A percentile compares a stretch with the other conserved stretches of the same genome.
Conservation (phyloP, 1,140 invertebrate genomes). For the Neelides sp. region DNA sequence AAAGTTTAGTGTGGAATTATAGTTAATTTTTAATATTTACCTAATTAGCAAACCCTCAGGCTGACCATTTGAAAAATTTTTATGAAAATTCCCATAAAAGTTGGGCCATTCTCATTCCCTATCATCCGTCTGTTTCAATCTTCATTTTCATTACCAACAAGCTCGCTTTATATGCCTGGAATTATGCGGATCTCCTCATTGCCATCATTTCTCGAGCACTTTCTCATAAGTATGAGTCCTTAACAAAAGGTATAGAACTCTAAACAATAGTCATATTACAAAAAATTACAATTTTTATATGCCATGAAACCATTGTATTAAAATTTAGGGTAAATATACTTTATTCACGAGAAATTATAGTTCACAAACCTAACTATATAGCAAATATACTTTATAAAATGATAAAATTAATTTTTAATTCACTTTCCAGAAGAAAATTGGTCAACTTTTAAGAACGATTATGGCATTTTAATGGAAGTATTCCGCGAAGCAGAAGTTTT, state of each 20-base stretch:
- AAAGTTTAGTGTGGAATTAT: too few species aligned
- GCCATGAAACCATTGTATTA: not conserved
- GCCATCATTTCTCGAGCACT: slow-evolving; percentile 6
- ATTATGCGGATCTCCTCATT: slow-evolving; percentile 19
- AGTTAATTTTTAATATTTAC: too few species aligned
- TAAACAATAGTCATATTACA: too few species aligned
- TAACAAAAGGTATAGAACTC: not conserved
- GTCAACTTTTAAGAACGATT: not conserved
- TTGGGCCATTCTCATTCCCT: slow-evolving; percentile 8
- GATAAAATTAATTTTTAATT: not conserved
- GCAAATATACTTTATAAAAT: slow-evolving; percentile 1
- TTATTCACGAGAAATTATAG: not conserved
- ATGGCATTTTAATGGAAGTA: not conserved
- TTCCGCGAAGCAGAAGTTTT: not conserved
- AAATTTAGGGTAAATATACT: not conserved
- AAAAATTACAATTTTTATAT: not conserved
- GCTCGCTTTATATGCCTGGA: slow-evolving; percentile 19
- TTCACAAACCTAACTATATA: slow-evolving; percentile 8
- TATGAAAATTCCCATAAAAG: not conserved
- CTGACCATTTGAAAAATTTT: slow-evolving; percentile 15
- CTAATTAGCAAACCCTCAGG: too few species aligned
- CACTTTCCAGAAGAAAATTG: not conserved
- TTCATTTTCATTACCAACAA: slow-evolving; percentile 16
- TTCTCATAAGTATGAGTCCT: slow-evolving; percentile 7
- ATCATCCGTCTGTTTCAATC: slow-evolving; percentile 5